Evolutionary conservation across 1,140 invertebrate species (phyloP), one percentile per base, ranked within the genome.

Genomic region (Charaxes varanes): DNA sequence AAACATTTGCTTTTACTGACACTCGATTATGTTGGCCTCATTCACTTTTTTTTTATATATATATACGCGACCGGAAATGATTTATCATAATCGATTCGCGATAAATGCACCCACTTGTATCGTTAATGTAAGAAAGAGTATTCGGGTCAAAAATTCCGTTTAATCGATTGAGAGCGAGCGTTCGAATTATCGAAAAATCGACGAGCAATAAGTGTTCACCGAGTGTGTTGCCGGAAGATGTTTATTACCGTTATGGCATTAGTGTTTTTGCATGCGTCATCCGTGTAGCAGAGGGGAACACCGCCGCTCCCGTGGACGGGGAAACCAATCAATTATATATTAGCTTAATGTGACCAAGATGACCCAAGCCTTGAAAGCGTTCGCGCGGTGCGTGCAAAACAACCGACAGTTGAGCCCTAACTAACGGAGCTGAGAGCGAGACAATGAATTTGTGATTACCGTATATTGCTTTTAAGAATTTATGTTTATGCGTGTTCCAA

Each of bases 301-400:
- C 42, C 42, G 51, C 44, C 55, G 47, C 60, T 68, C 54, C 57
- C 54, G 59, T 51, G 44, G 61, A 67, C 37, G 48, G 61, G 65
- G 70, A 69, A 73, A 54, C 71, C 72, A 79, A 79, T 78, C 72
- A 78, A 82, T 74, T 82, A 76, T 68, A 67, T 82, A 81, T 81
- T 81, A 81, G 71, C 69, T 68, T 81, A 77, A 81, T 78, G 66
- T 63, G 62, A 68, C 63, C 63, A 59, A 62, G 68, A 74, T 72
- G 66, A 58, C 49, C 53, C 50, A 53, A 37, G 53, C 53, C 56
- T 61, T 51, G 43, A 14, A 22, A 55, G 52, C 49, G 65, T 78
- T 70, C 68, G 62, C 62, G 66, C 63, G 56, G 60, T 61, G 52
- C 54, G 55, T 55, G 53, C 53, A 59, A 61, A 61, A 56, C 53